These are phyloP conservation scores for Ornithoptera priamus DNA, from an alignment of 2,888 invertebrate species.

Conservation along the genomic window DNA sequence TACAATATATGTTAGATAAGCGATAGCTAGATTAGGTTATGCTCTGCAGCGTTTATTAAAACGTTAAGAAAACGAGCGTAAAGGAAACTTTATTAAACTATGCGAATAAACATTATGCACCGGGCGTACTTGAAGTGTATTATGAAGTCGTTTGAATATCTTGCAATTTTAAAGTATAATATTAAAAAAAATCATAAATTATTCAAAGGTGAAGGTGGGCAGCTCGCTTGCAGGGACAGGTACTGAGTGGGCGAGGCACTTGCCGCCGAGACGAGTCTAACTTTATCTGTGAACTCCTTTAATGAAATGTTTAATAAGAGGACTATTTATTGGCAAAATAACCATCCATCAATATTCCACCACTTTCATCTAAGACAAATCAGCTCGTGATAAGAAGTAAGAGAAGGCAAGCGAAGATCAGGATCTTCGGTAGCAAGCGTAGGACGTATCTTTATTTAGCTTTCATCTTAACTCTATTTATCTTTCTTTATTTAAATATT, in stretches of 20 bases:
- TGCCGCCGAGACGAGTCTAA: conserved; percentile 3
- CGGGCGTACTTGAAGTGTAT: background rate
- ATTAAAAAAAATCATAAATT: conserved; percentile 3
- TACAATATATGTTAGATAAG: background rate
- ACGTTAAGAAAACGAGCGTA: background rate
- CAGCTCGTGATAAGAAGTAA: conserved; percentile 5
- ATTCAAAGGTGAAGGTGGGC: conserved; percentile 2
- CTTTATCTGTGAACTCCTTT: conserved; percentile 20
- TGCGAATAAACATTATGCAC: conserved; percentile 7
- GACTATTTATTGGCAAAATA: conserved; percentile 14
- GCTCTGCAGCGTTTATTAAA: background rate
- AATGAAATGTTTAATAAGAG: conserved; percentile 20
- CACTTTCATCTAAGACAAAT: conserved; percentile 14
- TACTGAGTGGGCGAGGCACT: conserved; percentile 8
- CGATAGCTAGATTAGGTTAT: background rate
- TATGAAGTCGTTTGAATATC: background rate
- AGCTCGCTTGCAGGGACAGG: background rate
- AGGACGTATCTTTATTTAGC: conserved; percentile 17
- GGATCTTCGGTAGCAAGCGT: background rate
- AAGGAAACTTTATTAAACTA: background rate
- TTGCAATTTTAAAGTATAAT: conserved; percentile 11
- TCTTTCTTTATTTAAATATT: conserved; percentile 21
- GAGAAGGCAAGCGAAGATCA: background rate
- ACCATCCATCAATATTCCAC: background rate
- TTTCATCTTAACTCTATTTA: conserved; percentile 12